Evolutionary conservation across 2,113 vertebrate genomes (phyloP).

Genomic region (Anolis carolinensis): DNA sequence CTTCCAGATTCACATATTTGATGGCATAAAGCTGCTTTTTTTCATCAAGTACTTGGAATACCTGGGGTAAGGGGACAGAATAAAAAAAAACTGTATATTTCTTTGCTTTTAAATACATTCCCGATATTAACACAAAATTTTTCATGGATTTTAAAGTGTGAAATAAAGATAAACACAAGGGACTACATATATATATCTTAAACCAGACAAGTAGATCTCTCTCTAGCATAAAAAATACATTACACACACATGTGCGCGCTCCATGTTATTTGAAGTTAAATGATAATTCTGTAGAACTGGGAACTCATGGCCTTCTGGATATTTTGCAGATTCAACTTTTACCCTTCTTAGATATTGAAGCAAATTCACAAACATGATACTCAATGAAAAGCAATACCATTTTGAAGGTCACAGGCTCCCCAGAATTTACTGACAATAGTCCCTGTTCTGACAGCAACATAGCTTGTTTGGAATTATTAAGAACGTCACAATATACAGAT

Average conservation of each 20-base stretch:
- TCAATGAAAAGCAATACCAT: no score
- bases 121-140: not conserved
- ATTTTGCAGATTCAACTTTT: no score
- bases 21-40: conserved; percentile 93
- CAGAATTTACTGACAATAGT: no score
- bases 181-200: no score
- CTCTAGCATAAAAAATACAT: no score
- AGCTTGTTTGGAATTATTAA: not conserved
- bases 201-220: no score
- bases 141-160: not conserved
- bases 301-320: no score
- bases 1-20: conserved; percentile 92
- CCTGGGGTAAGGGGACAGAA: conserved; percentile 71
- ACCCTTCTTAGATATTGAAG: no score
- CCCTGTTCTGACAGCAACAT: not conserved
- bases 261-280: not conserved
- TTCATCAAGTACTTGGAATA: conserved; percentile 93
- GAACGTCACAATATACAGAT: not conserved
- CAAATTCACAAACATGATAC: no score
- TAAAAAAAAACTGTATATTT: not conserved
- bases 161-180: not conserved
- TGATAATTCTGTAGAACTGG: not conserved
- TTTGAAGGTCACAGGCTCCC: no score
- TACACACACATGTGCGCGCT: no score
- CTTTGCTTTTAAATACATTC: not conserved